Conservation (phyloP, 37 sponge, comb jelly and placozoan species). For the Chondrosia reniformis region DNA sequence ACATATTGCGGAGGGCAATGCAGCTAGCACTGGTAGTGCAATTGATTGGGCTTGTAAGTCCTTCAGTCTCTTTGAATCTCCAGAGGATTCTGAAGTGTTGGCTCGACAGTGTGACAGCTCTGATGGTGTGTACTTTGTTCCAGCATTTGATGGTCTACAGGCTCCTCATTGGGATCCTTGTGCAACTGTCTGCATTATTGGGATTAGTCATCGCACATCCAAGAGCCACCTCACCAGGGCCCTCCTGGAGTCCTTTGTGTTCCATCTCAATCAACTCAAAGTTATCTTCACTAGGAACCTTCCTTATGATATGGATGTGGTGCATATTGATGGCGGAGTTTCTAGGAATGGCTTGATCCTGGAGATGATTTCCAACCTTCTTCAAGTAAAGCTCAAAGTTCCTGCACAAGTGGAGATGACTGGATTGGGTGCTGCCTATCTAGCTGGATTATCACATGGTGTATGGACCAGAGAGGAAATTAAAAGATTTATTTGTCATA, state of each 20-base stretch:
- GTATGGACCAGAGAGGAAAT: constrained; percentile 71
- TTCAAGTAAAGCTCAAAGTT: constrained; percentile 33
- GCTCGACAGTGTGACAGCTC: constrained; percentile 52
- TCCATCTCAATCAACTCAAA: constrained; percentile 53
- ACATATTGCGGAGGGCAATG: constrained; percentile 82
- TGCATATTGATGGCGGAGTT: constrained; percentile 85
- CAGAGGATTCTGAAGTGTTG: constrained; percentile 51
- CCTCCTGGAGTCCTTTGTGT: constrained; percentile 82
- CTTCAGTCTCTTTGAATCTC: constrained; percentile 60
- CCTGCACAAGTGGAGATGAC: constrained; percentile 68
- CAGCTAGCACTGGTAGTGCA: constrained; percentile 81
- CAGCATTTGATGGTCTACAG: constrained; percentile 84
- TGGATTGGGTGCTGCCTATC: constrained; percentile 64
- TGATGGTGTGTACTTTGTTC: constrained; percentile 77
- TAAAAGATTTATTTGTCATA: constrained; percentile 21
- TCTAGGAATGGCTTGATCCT: constrained; percentile 59
- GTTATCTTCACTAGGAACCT: constrained; percentile 37
- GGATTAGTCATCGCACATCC: constrained; percentile 57
- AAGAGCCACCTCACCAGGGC: constrained; percentile 72
- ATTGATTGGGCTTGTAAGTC: constrained; percentile 83
- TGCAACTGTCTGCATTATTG: constrained; percentile 61
- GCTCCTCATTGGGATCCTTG: constrained; percentile 79
- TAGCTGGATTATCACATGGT: constrained; percentile 79
- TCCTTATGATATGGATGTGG: not conserved
- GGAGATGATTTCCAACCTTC: constrained; percentile 50